Base-by-base conservation (phyloP, 2,888 invertebrate species). In the Megaustenia siamemsis region DNA sequence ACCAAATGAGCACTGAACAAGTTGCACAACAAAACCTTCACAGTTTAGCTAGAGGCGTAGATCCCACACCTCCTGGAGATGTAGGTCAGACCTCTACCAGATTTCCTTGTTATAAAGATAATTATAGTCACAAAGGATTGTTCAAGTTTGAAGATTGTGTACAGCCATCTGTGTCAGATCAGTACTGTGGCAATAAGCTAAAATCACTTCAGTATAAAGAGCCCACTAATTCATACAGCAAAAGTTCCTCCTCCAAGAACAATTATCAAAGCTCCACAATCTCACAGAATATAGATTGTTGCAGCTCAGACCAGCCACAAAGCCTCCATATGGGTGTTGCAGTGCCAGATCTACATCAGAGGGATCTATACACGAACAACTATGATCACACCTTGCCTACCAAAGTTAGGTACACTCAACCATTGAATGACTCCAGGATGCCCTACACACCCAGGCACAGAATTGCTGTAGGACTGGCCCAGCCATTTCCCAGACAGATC, bases 381-480 rank as follows among this genome's bases (percentile, higher is more conserved):
- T 15, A 28, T 45, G 28, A 15, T 45, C 8, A 32, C 35, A 15
- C 35, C 3, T 18, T 32, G 35, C 21, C 66, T 35, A 28, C 24
- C n/a, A 24, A 24, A 8, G 40, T 21, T 24, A 69, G 40, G 24
- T 18, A 3, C 24, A 40, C 5, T 24, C 43, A 71, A 10, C 15
- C 1, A 6, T n/a, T n/a, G 12, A 43, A 28, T 12, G 3, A 71
- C 1, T 43, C 71, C 0, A 12, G 3, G 28, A 71, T 71, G n/a
- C 71, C 71, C 6, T 71, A 71, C 45, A 71, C 71, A 40, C 56
- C 76, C 15, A 53, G 56, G 45, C 76, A 76, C 32, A 56, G 40
- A 76, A 28, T 76, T 6, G 18, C 53, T n/a, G 56, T 76, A 10
- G 76, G 76, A 53, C 38, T 76, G 35, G 76, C 76, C 18, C 76